These are phyloP conservation scores for Plecotus auritus DNA, from an alignment of 2,113 vertebrate species.

Conservation along the genomic window DNA sequence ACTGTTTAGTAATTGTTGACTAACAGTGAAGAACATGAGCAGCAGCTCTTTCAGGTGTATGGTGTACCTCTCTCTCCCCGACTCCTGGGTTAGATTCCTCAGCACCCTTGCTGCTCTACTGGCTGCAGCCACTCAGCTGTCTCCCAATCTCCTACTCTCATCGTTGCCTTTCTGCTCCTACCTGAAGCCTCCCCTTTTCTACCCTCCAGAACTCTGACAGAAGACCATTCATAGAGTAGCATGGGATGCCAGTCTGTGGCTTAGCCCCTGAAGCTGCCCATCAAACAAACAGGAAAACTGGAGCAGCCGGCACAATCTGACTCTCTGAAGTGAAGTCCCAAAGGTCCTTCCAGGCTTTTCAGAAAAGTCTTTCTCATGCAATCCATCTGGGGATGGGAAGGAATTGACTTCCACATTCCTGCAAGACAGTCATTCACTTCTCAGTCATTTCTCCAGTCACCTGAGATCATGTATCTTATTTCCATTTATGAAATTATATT, in stretches of 20 bases:
- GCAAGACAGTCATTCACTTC: not conserved
- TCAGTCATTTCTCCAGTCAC: not conserved
- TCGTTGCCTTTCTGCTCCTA: not conserved
- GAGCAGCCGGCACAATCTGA: not conserved
- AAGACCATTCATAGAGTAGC: not conserved
- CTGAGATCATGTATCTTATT: conserved; percentile 26
- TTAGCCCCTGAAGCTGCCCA: not conserved
- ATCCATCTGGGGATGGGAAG: not conserved
- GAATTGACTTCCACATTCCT: conserved; percentile 10
- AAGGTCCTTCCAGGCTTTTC: not conserved
- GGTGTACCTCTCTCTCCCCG: not conserved
- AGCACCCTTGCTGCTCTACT: not conserved
- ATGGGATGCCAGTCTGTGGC: not conserved
- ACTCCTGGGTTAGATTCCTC: not conserved
- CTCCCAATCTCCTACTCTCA: not conserved
- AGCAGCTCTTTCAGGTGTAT: not conserved
- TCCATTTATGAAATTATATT: conserved; percentile 28
- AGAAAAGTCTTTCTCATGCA: conserved; percentile 4
- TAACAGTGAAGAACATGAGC: not conserved
- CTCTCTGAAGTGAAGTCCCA: not conserved
- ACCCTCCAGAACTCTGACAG: not conserved
- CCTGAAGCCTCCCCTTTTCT: not conserved
- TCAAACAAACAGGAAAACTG: not conserved
- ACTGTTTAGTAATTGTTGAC: not conserved
- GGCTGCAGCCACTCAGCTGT: not conserved